Conservation (phyloP, 2,113 vertebrate species). For the Pedionomus torquatus region DNA sequence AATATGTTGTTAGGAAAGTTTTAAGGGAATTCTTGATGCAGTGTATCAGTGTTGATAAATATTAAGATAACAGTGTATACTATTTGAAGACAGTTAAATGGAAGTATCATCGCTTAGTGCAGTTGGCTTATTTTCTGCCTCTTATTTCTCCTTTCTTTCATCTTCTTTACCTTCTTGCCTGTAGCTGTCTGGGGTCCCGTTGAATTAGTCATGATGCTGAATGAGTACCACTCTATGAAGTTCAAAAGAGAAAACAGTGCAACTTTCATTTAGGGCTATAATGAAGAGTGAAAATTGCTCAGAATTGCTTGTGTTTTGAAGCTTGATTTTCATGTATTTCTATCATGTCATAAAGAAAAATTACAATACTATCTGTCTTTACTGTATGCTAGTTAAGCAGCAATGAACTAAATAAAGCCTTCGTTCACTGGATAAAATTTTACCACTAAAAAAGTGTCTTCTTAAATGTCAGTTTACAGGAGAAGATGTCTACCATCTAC, state of each 20-base stretch:
- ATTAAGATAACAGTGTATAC: neutral
- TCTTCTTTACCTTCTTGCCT: neutral
- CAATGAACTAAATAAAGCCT: neutral
- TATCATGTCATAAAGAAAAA: neutral
- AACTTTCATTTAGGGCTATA: neutral
- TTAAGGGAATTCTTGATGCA: neutral
- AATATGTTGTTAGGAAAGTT: neutral
- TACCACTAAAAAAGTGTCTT: neutral
- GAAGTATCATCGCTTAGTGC: neutral
- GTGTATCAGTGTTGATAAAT: neutral
- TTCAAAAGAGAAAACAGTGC: neutral
- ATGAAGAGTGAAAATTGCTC: neutral
- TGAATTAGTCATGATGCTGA: neutral
- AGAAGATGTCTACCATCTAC: conserved; percentile 79
- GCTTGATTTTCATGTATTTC: neutral
- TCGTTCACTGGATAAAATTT: neutral
- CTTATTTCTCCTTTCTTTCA: neutral
- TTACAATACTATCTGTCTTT: neutral
- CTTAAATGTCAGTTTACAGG: conserved; percentile 78
- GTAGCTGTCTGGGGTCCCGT: neutral
- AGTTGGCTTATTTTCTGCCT: neutral
- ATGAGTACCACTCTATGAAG: neutral
- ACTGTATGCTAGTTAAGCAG: neutral
- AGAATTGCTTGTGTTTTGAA: neutral
- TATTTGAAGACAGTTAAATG: neutral